A percentile compares a stretch with the other conserved stretches of the same genome.
phyloP scores from a whole-genome alignment of 35 echinoderm and acorn worm species.

The Holothuria glaberrima region DNA sequence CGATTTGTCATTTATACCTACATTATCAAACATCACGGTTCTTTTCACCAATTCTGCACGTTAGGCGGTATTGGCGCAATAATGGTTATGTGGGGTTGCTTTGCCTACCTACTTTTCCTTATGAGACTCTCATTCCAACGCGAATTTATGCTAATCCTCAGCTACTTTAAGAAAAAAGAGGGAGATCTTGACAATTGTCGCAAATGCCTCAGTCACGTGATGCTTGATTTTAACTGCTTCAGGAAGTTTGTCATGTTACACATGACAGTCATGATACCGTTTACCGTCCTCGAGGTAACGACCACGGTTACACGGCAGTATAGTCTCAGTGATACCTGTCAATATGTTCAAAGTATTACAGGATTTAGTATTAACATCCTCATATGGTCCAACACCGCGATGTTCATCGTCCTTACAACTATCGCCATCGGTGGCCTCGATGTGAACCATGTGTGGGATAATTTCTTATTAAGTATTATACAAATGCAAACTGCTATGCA shows the following conservation, averaged over 20 bases:
- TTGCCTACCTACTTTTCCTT: slow-evolving; percentile 25
- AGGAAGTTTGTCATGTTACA: not conserved
- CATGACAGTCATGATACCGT: slow-evolving; percentile 21
- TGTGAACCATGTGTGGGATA: slow-evolving; percentile 36
- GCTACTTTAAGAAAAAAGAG: slow-evolving; percentile 24
- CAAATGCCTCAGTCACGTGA: slow-evolving; percentile 24
- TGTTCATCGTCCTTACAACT: slow-evolving; percentile 13
- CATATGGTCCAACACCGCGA: slow-evolving; percentile 41
- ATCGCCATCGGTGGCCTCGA: slow-evolving; percentile 43
- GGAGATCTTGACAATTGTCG: slow-evolving; percentile 38
- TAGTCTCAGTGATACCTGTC: not conserved
- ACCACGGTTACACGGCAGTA: slow-evolving; percentile 40
- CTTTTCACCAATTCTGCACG: not conserved
- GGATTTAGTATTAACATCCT: not conserved
- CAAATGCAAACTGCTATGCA: slow-evolving; percentile 5
- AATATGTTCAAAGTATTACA: not conserved
- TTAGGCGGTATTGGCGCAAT: not conserved
- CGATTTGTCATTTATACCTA: slow-evolving; percentile 7
- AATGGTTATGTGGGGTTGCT: slow-evolving; percentile 37
- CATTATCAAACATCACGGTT: not conserved
- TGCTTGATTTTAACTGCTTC: slow-evolving; percentile 45
- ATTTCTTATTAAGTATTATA: not conserved
- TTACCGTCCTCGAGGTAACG: not conserved
- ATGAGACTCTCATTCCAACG: slow-evolving; percentile 41
- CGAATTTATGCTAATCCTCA: slow-evolving; percentile 19